These are phyloP conservation scores for Enteromius paludinosus DNA, from an alignment of 2,797 vertebrate genomes.

Conservation along the genomic window DNA sequence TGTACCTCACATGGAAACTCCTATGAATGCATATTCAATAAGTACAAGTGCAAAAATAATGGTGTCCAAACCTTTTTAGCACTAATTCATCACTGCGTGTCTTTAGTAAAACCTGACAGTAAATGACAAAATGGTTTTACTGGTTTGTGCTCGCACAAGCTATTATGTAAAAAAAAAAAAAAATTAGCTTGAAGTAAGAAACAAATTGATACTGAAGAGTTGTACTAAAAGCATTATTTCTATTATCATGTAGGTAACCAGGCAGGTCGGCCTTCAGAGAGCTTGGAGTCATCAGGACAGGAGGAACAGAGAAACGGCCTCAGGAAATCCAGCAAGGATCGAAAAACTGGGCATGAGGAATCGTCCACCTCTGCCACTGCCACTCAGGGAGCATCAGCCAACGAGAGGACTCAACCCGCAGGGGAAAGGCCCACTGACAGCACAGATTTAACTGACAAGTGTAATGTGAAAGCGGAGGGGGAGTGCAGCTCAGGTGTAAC, in stretches of 20 bases:
- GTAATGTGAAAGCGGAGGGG: slow-evolving; percentile 67
- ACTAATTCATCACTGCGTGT: no score
- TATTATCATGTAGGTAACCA: slow-evolving; percentile 71
- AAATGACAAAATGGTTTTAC: no score
- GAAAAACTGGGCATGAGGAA: slow-evolving; percentile 69
- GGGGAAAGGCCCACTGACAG: slow-evolving; percentile 59
- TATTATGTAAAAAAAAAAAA: no score
- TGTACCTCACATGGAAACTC: no score
- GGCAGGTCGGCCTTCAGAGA: slow-evolving; percentile 71
- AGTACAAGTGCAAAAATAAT: no score
- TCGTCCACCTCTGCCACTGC: slow-evolving; percentile 61
- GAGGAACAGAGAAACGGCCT: slow-evolving; percentile 90
- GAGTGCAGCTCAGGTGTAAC: slow-evolving; percentile 58
- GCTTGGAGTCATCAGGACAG: slow-evolving; percentile 65
- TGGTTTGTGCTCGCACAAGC: no score
- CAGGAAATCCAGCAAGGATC: slow-evolving; percentile 76
- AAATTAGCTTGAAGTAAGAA: neutral
- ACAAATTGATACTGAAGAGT: neutral
- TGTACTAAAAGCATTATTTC: neutral
- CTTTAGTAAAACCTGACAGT: no score
- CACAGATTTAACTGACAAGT: slow-evolving; percentile 58
- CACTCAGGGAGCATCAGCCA: slow-evolving; percentile 66
- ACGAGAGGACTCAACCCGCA: slow-evolving; percentile 69
- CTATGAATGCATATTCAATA: no score
- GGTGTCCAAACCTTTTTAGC: no score